Evolutionary conservation across 1,140 invertebrate species (phyloP).

Genomic region (Babylonia areolata): DNA sequence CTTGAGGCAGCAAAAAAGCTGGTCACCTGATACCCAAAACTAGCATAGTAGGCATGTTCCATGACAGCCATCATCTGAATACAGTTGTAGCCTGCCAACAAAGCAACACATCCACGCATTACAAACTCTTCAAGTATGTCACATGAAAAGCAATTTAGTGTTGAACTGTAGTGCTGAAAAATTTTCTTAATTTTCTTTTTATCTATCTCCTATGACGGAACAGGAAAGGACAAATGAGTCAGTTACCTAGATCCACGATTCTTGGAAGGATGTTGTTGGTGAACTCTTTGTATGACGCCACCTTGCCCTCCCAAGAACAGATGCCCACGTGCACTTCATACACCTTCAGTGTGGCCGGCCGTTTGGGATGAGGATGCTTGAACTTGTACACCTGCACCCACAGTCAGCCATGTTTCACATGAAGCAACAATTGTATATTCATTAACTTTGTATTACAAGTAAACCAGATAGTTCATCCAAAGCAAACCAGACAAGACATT

Average conservation of each 20-base stretch:
- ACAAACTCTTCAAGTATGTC: neutral
- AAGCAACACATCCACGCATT: neutral
- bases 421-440: no score
- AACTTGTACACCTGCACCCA: constrained; percentile 85
- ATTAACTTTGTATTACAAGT: no score
- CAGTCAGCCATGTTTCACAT: no score
- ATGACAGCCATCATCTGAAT: constrained; percentile 99
- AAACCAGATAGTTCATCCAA: no score
- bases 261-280: constrained; percentile 92
- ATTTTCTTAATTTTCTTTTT: no score
- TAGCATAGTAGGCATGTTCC: constrained; percentile 99
- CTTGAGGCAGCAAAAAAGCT: constrained; percentile 94
- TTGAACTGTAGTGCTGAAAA: neutral
- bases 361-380: constrained; percentile 85
- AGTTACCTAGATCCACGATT: constrained; percentile 88
- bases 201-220: no score
- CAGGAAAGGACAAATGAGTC: no score
- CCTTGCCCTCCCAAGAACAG: constrained; percentile 89
- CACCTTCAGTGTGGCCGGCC: constrained; percentile 90
- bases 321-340: constrained; percentile 99
- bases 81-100: constrained; percentile 90
- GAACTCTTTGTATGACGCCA: constrained; percentile 96
- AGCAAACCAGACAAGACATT: no score
- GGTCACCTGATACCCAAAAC: constrained; percentile 99
- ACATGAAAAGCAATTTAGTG: no score